Evolutionary conservation across 2,797 vertebrate genomes (phyloP).

Genomic region (Spheniscus humboldti): DNA sequence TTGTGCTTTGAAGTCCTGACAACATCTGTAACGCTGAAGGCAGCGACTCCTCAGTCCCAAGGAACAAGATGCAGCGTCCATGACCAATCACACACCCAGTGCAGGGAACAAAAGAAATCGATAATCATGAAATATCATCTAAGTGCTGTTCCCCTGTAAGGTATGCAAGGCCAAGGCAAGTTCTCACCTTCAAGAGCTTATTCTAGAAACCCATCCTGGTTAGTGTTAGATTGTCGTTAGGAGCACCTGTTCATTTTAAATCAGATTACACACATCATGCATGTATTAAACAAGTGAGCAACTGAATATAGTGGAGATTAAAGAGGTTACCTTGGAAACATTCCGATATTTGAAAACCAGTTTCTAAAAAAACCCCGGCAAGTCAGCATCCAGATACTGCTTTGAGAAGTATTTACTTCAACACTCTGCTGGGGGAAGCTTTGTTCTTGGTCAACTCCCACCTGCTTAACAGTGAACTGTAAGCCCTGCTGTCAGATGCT

Average conservation of each 20-base stretch:
- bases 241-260: neutral
- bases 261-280: neutral
- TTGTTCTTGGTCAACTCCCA: neutral
- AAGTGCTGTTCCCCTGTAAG: neutral
- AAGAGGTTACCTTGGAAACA: conserved; percentile 40
- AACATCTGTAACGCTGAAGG: neutral
- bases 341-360: neutral
- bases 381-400: neutral
- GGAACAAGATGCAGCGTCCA: neutral
- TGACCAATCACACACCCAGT: neutral
- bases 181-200: neutral
- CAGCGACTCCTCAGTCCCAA: neutral
- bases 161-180: neutral
- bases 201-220: neutral
- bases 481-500: neutral
- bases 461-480: neutral
- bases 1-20: neutral
- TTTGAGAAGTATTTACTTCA: neutral
- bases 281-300: conserved; percentile 5
- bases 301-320: neutral
- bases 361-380: neutral
- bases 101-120: neutral
- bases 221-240: neutral
- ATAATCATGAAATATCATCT: neutral
- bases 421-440: neutral